Conservation (phyloP, 2,797 vertebrate species). For the Emydoidea blandingii region DNA sequence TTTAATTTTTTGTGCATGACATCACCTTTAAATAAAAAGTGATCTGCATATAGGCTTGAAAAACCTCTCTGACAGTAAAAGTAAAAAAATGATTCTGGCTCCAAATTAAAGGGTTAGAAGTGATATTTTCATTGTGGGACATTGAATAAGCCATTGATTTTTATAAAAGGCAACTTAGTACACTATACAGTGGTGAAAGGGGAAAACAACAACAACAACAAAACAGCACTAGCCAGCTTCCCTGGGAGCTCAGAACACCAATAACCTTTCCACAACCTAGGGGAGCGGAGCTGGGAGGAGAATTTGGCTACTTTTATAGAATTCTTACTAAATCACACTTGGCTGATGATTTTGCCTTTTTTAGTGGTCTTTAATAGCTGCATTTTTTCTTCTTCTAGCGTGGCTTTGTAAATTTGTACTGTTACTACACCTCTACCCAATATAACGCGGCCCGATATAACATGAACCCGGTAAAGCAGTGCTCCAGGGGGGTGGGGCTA, state of each 20-base stretch:
- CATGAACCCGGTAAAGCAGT: no score
- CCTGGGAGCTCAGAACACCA: background rate
- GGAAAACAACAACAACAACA: no score
- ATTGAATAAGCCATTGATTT: background rate
- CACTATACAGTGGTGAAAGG: background rate
- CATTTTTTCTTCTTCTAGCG: background rate
- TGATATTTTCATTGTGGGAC: background rate
- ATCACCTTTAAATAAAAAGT: background rate
- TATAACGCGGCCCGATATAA: no score
- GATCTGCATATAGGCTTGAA: background rate
- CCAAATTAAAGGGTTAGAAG: background rate
- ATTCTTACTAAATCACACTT: background rate
- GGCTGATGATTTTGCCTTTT: background rate
- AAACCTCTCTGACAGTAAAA: background rate
- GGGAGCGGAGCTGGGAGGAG: background rate
- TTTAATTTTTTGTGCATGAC: background rate
- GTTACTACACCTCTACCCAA: background rate
- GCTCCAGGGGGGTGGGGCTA: no score
- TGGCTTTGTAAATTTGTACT: background rate
- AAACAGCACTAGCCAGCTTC: fast-evolving
- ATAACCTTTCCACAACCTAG: background rate
- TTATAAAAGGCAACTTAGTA: background rate
- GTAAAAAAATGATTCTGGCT: background rate
- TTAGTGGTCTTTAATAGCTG: fast-evolving
- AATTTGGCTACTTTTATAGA: background rate